These are phyloP conservation scores for Halichoerus grypus DNA, from an alignment of 2,113 vertebrate genomes.

Conservation along the genomic window DNA sequence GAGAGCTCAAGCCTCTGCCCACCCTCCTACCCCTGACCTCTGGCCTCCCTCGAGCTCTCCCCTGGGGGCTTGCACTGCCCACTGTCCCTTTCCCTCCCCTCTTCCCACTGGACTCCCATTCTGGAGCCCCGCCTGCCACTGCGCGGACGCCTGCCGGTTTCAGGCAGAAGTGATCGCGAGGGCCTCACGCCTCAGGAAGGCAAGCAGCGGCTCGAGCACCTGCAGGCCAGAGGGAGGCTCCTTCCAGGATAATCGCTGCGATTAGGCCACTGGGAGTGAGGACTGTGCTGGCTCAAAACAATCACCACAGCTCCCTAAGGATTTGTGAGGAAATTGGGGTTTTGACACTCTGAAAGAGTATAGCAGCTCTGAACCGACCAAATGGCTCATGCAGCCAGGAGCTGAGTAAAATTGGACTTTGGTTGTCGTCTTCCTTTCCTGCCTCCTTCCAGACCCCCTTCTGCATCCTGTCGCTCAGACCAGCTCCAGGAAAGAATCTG, in stretches of 20 bases:
- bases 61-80: background rate
- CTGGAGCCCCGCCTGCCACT: background rate
- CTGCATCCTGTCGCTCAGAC: background rate
- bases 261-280: background rate
- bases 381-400: background rate
- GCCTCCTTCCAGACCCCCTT: background rate
- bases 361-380: background rate
- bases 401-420: background rate
- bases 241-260: background rate
- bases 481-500: background rate
- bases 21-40: background rate
- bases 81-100: background rate
- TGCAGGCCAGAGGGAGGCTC: rapidly evolving
- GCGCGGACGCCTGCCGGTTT: background rate
- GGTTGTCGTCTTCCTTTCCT: background rate
- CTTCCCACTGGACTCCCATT: background rate
- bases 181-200: background rate
- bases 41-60: too few relatives aligned
- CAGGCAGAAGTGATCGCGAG: background rate
- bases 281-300: background rate
- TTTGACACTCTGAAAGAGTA: background rate
- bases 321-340: background rate
- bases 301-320: background rate
- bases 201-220: rapidly evolving
- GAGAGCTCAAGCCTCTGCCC: background rate